Percentiles rank a stretch among this genome's conserved stretches.
Evolutionary conservation across 1,140 invertebrate genomes (phyloP).

Genomic region (Solenopsis fugax): DNA sequence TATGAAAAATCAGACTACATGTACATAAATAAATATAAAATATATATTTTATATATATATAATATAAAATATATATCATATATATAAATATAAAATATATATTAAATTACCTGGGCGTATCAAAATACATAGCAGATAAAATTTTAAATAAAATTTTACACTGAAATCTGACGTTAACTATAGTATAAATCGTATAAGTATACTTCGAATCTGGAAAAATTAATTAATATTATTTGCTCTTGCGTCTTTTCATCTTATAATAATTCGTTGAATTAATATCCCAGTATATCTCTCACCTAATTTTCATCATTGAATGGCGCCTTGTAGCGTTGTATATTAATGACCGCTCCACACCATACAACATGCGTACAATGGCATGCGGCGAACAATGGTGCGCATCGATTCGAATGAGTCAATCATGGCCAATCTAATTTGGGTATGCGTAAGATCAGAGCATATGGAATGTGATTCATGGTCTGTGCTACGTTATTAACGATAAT

Average conservation of each 20-base stretch:
- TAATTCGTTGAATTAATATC: slow-evolving; percentile 60
- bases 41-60: not conserved
- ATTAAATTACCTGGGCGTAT: not conserved
- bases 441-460: slow-evolving; percentile 43
- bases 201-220: not conserved
- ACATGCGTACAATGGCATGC: slow-evolving; percentile 71
- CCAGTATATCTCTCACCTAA: slow-evolving; percentile 65
- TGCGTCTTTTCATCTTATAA: not conserved
- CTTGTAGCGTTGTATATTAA: slow-evolving; percentile 79
- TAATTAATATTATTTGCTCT: not conserved
- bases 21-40: too few relatives aligned
- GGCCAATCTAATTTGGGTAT: slow-evolving; percentile 73
- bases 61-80: not conserved
- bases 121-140: not conserved
- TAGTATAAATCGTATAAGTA: not conserved
- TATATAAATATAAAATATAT: not conserved
- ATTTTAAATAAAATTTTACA: not conserved
- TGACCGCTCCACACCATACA: slow-evolving; percentile 71
- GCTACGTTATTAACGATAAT: slow-evolving; percentile 37
- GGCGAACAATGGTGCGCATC: slow-evolving; percentile 79
- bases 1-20: too few relatives aligned
- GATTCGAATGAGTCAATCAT: slow-evolving; percentile 81
- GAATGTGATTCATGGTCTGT: slow-evolving; percentile 45
- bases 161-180: not conserved
- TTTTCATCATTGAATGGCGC: slow-evolving; percentile 70